Evolutionary conservation across 2,113 vertebrate genomes (phyloP).

Genomic region (Pelvicachromis taeniatus): DNA sequence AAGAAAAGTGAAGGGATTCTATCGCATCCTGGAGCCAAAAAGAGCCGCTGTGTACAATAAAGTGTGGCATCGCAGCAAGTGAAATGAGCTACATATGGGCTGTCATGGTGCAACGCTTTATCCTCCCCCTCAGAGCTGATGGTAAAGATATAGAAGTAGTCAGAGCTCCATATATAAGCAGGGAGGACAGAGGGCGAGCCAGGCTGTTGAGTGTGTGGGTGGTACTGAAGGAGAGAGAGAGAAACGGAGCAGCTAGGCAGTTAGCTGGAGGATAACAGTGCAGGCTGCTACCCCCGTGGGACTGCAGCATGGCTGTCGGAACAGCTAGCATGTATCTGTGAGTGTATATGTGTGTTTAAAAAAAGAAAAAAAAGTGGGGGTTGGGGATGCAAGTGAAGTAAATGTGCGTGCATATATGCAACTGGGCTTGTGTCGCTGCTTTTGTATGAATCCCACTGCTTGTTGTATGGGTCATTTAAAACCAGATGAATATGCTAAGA

Average conservation of each 20-base stretch:
- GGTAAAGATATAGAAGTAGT: conserved; percentile 55
- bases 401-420: conserved; percentile 20
- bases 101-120: conserved; percentile 14
- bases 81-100: conserved; percentile 51
- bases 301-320: conserved; percentile 61
- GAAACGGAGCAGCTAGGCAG: conserved; percentile 34
- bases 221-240: conserved; percentile 38
- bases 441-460: background rate
- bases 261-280: conserved; percentile 46
- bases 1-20: background rate
- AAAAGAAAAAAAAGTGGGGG: conserved; percentile 47
- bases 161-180: conserved; percentile 32
- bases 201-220: conserved; percentile 69
- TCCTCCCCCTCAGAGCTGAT: conserved; percentile 55
- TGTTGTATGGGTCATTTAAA: background rate
- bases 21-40: background rate
- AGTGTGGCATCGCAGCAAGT: background rate
- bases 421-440: background rate
- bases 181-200: conserved; percentile 62
- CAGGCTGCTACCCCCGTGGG: conserved; percentile 58
- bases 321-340: conserved; percentile 40
- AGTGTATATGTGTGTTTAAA: conserved; percentile 24
- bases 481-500: background rate
- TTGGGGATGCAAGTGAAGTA: conserved; percentile 57
- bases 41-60: background rate